Conservation (phyloP, 2,888 invertebrate species). For the Sipha maydis region DNA sequence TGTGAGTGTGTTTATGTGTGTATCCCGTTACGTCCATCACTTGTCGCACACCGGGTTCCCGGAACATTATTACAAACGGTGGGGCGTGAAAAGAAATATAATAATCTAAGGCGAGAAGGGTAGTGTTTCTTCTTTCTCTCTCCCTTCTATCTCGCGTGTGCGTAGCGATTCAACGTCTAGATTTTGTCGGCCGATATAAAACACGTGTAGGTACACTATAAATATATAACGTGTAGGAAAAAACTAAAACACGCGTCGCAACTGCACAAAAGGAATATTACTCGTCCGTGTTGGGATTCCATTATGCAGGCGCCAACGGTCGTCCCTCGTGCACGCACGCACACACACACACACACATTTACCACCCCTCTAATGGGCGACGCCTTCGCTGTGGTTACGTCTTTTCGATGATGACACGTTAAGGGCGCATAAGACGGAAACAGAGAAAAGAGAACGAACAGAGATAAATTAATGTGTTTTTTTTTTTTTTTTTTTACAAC, state of each 20-base stretch:
- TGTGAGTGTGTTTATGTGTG: conserved; percentile 18
- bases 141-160: conserved; percentile 4
- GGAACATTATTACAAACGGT: neutral
- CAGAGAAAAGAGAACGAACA: neutral
- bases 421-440: neutral
- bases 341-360: neutral
- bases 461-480: neutral
- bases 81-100: conserved; percentile 42
- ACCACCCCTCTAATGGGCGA: conserved; percentile 34
- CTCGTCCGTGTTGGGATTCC: conserved; percentile 44
- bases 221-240: neutral
- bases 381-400: conserved; percentile 16
- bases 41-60: conserved; percentile 24
- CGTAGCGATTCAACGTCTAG: conserved; percentile 30
- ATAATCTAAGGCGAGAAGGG: conserved; percentile 40
- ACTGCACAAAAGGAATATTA: conserved; percentile 47
- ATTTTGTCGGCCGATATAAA: conserved; percentile 50
- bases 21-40: conserved; percentile 49
- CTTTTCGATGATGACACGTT: neutral
- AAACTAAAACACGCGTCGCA: neutral
- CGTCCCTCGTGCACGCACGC: neutral
- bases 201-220: conserved; percentile 42
- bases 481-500: neutral
- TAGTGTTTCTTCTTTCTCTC: neutral
- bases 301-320: conserved; percentile 59